These are phyloP conservation scores for Girardia tigrina DNA, from an alignment of 2,888 invertebrate genomes.

Conservation along the genomic window DNA sequence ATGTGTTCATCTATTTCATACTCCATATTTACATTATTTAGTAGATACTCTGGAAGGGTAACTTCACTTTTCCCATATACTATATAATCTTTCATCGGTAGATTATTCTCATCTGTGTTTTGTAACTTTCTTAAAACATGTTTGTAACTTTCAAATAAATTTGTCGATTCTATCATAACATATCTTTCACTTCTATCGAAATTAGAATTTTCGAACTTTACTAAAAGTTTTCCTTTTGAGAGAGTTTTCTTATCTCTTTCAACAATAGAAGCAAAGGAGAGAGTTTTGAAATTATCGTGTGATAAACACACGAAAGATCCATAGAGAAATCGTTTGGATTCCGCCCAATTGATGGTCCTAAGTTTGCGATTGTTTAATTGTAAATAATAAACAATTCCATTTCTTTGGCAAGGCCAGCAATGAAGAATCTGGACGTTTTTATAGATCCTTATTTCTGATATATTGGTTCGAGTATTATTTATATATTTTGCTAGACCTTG, in stretches of 20 bases:
- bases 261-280: conserved; percentile 60
- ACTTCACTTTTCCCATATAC: neutral
- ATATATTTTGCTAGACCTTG: conserved; percentile 54
- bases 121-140: conserved; percentile 53
- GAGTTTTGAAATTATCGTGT: conserved; percentile 57
- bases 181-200: neutral
- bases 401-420: neutral
- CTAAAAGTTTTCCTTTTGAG: neutral
- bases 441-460: neutral
- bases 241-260: conserved; percentile 42
- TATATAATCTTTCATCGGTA: conserved; percentile 24
- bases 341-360: conserved; percentile 44
- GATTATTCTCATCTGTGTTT: neutral
- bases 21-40: neutral
- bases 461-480: neutral
- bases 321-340: conserved; percentile 57
- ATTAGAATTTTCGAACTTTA: conserved; percentile 12
- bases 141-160: conserved; percentile 69
- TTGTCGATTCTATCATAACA: conserved; percentile 62
- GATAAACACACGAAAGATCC: conserved; percentile 64
- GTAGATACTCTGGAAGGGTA: neutral
- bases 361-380: conserved; percentile 32
- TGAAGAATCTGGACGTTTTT: neutral
- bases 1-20: neutral
- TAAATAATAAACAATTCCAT: conserved; percentile 38